Evolutionary conservation across 2,888 invertebrate genomes (phyloP), one percentile per base, ranked within the genome.

Genomic region (Acleris sparsana): DNA sequence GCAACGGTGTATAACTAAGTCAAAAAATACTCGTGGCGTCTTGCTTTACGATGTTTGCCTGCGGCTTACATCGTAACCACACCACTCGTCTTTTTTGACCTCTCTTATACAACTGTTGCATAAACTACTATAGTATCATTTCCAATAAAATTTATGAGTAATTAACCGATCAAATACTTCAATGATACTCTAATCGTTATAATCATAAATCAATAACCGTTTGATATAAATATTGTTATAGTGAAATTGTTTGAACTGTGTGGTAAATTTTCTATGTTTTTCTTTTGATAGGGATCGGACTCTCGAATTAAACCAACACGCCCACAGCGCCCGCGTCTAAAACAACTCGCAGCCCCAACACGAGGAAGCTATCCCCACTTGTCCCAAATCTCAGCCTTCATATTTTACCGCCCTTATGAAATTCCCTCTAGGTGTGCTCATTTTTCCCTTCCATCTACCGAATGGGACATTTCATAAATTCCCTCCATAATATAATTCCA

Each of bases 381-480:
- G 59, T 60, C 55, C 55, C 56, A 22, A 61, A 57, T 66, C 61
- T 46, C 65, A 33, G 57, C 57, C 11, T 49, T 46, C 51, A 66
- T 66, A 61, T 66, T 52, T 66, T 56, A 66, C 49, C 46, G 56
- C 29, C 56, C 61, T 61, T 61, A 66, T 66, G 61, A 61, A 52
- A 61, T 60, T 59, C 46, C 61, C 53, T 52, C 52, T 52, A 60
- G 60, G 53, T 61, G 61, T 39, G 22, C 56, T 63, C 63, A 57
- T 63, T 22, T 51, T 43, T 13, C 62, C 55, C 20, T 53, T 51
- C 57, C 58, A 62, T 29, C 53, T 51, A 39, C 64, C 55, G 11
- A 55, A 43, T 51, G 46, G 62, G 56, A 62, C 49, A 65, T 60
- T 65, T 44, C 60, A 65, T 65, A 64, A 64, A 60, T 65, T 60